Evolutionary conservation across 2,888 invertebrate species (phyloP).

Genomic region (Scaptomyza reducta): DNA sequence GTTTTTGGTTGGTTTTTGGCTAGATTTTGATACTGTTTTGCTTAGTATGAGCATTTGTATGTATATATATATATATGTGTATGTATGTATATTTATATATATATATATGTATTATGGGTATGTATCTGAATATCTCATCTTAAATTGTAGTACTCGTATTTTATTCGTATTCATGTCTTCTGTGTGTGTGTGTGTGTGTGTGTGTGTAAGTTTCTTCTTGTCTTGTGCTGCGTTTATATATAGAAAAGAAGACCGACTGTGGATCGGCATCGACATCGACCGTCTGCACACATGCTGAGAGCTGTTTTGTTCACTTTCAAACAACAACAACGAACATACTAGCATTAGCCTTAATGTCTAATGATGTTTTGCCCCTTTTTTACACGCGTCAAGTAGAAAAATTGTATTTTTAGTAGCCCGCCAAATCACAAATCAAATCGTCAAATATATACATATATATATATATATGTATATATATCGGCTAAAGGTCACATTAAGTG

Average conservation of each 20-base stretch:
- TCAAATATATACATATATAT: conserved; percentile 12
- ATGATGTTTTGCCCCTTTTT: conserved; percentile 60
- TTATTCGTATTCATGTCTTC: conserved; percentile 33
- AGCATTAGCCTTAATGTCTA: conserved; percentile 55
- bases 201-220: conserved; percentile 6
- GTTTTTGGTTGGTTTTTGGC: conserved; percentile 24
- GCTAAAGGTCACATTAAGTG: conserved; percentile 19
- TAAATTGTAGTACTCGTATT: conserved; percentile 53
- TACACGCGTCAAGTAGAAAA: conserved; percentile 55
- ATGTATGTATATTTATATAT: neutral
- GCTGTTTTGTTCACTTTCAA: conserved; percentile 58
- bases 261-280: conserved; percentile 46
- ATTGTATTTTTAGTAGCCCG: conserved; percentile 50
- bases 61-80: conserved; percentile 1
- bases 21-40: conserved; percentile 30
- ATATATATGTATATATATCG: conserved; percentile 12
- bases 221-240: conserved; percentile 60
- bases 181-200: conserved; percentile 3
- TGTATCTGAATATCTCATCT: conserved; percentile 58
- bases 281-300: conserved; percentile 61
- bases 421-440: conserved; percentile 31
- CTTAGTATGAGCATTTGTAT: conserved; percentile 11
- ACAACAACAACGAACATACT: conserved; percentile 18
- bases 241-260: conserved; percentile 46
- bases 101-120: conserved; percentile 22